A percentile compares a stretch with the other conserved stretches of the same genome.
Evolutionary conservation across 2,797 vertebrate genomes (phyloP).

Genomic region (Mus minutoides): DNA sequence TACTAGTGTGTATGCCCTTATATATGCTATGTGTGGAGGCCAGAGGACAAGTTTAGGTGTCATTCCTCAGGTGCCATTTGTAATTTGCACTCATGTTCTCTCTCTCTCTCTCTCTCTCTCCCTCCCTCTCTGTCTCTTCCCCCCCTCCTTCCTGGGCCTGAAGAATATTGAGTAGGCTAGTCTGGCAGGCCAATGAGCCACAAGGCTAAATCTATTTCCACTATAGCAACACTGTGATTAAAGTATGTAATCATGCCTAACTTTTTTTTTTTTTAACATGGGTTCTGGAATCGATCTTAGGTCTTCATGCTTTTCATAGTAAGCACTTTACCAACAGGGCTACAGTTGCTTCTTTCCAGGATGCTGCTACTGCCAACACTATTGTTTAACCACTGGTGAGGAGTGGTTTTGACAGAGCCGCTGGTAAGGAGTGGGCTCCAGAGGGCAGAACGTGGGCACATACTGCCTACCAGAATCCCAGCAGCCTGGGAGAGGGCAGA

Average conservation of each 20-base stretch:
- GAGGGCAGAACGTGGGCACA: background rate
- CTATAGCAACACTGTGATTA: background rate
- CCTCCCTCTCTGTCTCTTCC: too few species aligned
- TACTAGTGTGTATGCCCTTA: background rate
- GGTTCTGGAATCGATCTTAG: background rate
- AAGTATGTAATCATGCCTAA: background rate
- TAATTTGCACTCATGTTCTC: too few species aligned
- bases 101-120: too few species aligned
- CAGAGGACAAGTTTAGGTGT: background rate
- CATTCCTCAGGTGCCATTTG: background rate
- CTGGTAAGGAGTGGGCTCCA: background rate
- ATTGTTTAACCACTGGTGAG: too few species aligned
- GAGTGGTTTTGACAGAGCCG: background rate
- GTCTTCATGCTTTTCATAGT: background rate
- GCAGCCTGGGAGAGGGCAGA: background rate
- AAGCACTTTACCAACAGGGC: background rate
- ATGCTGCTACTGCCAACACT: background rate
- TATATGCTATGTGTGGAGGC: background rate
- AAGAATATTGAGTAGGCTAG: background rate
- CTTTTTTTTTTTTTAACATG: background rate
- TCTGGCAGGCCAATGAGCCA: background rate
- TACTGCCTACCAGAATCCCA: background rate
- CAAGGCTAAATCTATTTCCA: background rate
- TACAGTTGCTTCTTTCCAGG: background rate
- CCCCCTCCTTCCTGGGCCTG: too few species aligned